Percentiles rank a stretch among this genome's conserved stretches.
Evolutionary conservation across 2,113 vertebrate species (phyloP).

Genomic region (Sceloporus undulatus): DNA sequence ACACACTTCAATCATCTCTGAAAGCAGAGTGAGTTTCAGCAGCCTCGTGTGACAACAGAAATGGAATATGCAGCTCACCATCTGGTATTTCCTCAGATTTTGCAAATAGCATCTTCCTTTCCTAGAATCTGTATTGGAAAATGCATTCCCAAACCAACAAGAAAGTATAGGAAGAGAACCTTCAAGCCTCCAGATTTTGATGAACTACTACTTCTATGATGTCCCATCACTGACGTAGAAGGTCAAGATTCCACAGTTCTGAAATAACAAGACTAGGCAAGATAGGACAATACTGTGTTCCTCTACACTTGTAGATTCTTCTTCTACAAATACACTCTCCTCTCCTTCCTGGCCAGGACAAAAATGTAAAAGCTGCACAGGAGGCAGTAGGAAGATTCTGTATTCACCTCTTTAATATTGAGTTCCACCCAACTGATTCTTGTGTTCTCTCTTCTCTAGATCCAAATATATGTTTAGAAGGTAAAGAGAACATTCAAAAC

Average conservation of each 20-base stretch:
- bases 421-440: not conserved
- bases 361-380: not conserved
- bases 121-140: no score
- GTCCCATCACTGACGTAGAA: no score
- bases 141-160: no score
- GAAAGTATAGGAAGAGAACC: no score
- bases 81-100: not conserved
- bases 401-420: not conserved
- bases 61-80: not conserved
- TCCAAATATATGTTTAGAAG: not conserved
- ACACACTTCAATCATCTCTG: not conserved
- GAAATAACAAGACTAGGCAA: not conserved
- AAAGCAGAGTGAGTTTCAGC: not conserved
- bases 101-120: not conserved
- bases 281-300: not conserved
- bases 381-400: not conserved
- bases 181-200: no score
- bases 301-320: not conserved
- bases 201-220: no score
- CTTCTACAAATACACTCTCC: not conserved
- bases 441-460: not conserved
- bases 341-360: not conserved
- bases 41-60: not conserved
- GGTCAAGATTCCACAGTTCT: not conserved
- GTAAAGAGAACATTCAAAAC: no score